Conservation (phyloP, 2,888 invertebrate species). For the Amiota communis region DNA sequence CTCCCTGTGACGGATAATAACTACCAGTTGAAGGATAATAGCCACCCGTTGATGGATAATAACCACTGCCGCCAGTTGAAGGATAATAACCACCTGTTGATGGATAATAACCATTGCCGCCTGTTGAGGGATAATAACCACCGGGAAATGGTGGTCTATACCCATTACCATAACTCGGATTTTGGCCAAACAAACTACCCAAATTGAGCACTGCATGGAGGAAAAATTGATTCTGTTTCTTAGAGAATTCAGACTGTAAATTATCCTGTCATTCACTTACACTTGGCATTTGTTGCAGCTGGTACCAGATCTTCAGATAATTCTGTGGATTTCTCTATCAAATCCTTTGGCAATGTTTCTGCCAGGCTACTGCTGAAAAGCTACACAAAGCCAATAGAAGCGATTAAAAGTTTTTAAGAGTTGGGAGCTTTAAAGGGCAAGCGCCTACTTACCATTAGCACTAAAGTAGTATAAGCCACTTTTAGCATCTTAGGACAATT, state of each 20-base stretch:
- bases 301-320: slow-evolving; percentile 57
- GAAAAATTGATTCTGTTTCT: neutral
- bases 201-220: slow-evolving; percentile 70
- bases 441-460: no score
- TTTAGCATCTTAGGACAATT: no score
- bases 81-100: slow-evolving; percentile 35
- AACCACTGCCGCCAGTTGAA: neutral
- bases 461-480: no score
- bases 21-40: slow-evolving; percentile 42
- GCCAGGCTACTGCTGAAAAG: neutral
- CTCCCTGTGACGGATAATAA: slow-evolving; percentile 37
- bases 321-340: neutral
- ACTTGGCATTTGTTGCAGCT: slow-evolving; percentile 68
- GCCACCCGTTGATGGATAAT: slow-evolving; percentile 24
- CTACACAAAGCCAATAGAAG: neutral
- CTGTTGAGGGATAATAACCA: slow-evolving; percentile 23
- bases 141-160: slow-evolving; percentile 36
- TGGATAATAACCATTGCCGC: slow-evolving; percentile 49
- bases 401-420: no score
- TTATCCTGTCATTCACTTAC: slow-evolving; percentile 53
- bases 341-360: slow-evolving; percentile 36
- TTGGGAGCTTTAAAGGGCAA: no score
- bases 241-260: neutral
- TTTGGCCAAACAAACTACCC: slow-evolving; percentile 70
- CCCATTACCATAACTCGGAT: slow-evolving; percentile 46